Evolutionary conservation across 2,113 vertebrate genomes (phyloP).

Genomic region (Cottus gobio): DNA sequence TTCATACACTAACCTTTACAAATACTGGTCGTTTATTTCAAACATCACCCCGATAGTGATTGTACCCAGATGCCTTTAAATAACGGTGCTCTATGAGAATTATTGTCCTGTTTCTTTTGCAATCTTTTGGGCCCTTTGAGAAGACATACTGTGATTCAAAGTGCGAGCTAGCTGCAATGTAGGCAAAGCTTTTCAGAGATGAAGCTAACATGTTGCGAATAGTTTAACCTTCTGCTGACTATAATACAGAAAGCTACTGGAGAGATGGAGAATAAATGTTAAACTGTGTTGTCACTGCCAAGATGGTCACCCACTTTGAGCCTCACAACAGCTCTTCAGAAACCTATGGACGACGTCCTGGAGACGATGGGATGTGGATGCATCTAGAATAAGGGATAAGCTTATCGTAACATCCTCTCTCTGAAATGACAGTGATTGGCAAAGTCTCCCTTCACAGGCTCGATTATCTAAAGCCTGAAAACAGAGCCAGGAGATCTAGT

Average conservation of each 20-base stretch:
- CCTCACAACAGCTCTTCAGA: not conserved
- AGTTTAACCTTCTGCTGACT: not conserved
- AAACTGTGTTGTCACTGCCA: not conserved
- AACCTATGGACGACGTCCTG: not conserved
- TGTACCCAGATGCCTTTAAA: not conserved
- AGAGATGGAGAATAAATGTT: too few relatives aligned
- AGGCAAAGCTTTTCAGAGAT: not conserved
- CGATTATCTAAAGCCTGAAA: not conserved
- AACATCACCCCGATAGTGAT: not conserved
- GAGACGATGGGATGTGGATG: not conserved
- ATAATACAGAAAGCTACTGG: not conserved
- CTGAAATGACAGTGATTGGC: not conserved
- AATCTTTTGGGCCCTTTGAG: not conserved
- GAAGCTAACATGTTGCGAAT: not conserved
- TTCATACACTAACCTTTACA: not conserved
- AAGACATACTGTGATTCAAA: not conserved
- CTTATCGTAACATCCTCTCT: not conserved
- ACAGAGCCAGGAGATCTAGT: not conserved
- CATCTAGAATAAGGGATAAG: not conserved
- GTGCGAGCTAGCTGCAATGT: not conserved
- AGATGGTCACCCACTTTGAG: not conserved
- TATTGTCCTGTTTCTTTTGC: not conserved
- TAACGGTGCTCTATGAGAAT: not conserved
- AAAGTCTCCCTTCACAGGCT: not conserved
- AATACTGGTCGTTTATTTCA: not conserved